A percentile compares a stretch with the other conserved stretches of the same genome.
These are phyloP conservation scores for Prolemur simus DNA, from an alignment of 2,113 vertebrate species.

Conservation along the genomic window DNA sequence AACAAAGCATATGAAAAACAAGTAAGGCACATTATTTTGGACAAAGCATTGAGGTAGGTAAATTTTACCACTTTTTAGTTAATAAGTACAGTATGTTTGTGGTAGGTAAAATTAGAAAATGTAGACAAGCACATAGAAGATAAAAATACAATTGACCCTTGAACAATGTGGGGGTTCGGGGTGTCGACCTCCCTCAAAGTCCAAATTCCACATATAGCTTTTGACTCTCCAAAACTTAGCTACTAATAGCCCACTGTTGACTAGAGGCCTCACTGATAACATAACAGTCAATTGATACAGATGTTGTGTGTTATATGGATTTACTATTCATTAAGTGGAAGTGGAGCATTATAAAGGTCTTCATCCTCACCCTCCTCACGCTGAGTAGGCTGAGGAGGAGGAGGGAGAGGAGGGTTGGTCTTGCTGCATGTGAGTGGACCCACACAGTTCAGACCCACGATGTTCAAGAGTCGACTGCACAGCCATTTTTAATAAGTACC, in stretches of 20 bases:
- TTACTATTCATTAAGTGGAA: neutral
- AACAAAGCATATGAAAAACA: neutral
- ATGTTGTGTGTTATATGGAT: neutral
- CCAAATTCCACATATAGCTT: neutral
- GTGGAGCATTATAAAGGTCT: neutral
- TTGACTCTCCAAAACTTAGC: neutral
- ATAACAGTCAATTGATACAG: neutral
- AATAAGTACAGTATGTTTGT: neutral
- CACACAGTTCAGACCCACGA: neutral
- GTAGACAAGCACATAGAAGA: neutral
- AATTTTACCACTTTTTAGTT: neutral
- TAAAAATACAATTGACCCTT: neutral
- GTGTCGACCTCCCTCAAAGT: neutral
- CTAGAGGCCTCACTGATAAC: neutral
- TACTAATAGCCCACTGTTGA: neutral
- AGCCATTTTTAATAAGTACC: neutral
- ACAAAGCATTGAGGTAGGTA: neutral
- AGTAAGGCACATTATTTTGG: neutral
- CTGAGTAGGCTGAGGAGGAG: neutral
- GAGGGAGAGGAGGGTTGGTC: neutral
- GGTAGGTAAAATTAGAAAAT: conserved; percentile 10
- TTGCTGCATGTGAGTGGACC: neutral
- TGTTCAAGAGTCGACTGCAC: neutral
- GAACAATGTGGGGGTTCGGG: neutral
- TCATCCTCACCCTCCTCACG: neutral